Evolutionary conservation across 2,113 vertebrate genomes (phyloP).

Genomic region (Labrus mixtus): DNA sequence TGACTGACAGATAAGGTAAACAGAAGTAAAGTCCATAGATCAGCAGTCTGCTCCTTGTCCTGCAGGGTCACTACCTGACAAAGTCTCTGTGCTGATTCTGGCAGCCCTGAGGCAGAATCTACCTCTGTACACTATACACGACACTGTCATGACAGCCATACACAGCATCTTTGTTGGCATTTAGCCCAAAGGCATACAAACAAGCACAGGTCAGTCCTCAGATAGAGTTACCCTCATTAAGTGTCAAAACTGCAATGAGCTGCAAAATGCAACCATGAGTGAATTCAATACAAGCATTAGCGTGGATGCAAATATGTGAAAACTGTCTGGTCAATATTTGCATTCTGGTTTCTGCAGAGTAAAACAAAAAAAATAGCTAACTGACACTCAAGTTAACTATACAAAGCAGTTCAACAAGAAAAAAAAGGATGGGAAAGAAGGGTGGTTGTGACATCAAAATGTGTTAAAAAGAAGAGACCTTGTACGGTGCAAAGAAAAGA

Average conservation of each 20-base stretch:
- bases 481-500: slow-evolving; percentile 67
- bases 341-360: slow-evolving; percentile 24
- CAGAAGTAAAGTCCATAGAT: slow-evolving; percentile 49
- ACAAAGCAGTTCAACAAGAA: slow-evolving; percentile 25
- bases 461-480: slow-evolving; percentile 53
- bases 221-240: slow-evolving; percentile 60
- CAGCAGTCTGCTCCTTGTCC: slow-evolving; percentile 59
- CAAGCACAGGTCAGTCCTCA: slow-evolving; percentile 69
- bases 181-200: slow-evolving; percentile 71
- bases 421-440: slow-evolving; percentile 26
- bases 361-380: slow-evolving; percentile 39
- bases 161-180: slow-evolving; percentile 70
- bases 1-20: slow-evolving; percentile 57
- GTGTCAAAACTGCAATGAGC: slow-evolving; percentile 65
- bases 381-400: slow-evolving; percentile 32
- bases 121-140: slow-evolving; percentile 41
- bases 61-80: slow-evolving; percentile 64
- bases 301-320: slow-evolving; percentile 55
- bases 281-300: slow-evolving; percentile 62
- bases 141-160: slow-evolving; percentile 68
- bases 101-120: slow-evolving; percentile 60
- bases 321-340: slow-evolving; percentile 68
- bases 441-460: slow-evolving; percentile 42
- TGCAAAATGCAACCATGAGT: slow-evolving; percentile 57
- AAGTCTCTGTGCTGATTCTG: slow-evolving; percentile 78